Percentiles rank a stretch among this genome's conserved stretches.
phyloP scores from a whole-genome alignment of 2,113 vertebrate genomes.

The Cryptotis parvus region DNA sequence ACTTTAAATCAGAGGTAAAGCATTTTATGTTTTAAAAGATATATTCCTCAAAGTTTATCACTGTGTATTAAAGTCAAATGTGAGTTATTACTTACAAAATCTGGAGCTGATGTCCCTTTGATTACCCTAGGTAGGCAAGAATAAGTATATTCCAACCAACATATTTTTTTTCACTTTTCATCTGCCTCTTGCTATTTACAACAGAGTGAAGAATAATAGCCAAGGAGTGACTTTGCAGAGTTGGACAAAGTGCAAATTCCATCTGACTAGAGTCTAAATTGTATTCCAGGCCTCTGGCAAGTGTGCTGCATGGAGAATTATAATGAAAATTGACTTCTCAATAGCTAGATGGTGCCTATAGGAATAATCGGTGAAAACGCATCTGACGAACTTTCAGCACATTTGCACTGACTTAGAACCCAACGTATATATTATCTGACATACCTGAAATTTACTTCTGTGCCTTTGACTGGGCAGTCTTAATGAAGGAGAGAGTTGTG shows the following conservation, averaged over 20 bases:
- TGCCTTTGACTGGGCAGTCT: background rate
- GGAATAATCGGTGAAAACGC: slow-evolving; percentile 51
- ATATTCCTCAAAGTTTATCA: slow-evolving; percentile 85
- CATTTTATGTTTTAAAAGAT: slow-evolving; percentile 86
- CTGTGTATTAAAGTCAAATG: slow-evolving; percentile 81
- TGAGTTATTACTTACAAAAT: slow-evolving; percentile 81
- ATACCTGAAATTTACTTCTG: background rate
- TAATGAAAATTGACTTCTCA: slow-evolving; percentile 55
- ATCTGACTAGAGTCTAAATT: slow-evolving; percentile 62
- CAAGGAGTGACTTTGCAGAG: slow-evolving; percentile 65
- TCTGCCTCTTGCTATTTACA: slow-evolving; percentile 82
- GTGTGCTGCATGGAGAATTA: slow-evolving; percentile 19
- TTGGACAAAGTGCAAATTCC: slow-evolving; percentile 65
- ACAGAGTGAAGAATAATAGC: slow-evolving; percentile 80
- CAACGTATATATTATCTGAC: background rate
- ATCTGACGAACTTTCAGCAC: slow-evolving; percentile 19
- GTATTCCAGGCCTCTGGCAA: slow-evolving; percentile 69
- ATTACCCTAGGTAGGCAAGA: slow-evolving; percentile 80
- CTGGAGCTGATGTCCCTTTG: slow-evolving; percentile 79
- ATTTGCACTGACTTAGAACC: slow-evolving; percentile 43
- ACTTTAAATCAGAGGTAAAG: slow-evolving; percentile 88
- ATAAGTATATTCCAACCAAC: slow-evolving; percentile 77
- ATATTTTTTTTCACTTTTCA: slow-evolving; percentile 78
- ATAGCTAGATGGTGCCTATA: slow-evolving; percentile 1
- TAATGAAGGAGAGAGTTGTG: background rate